Percentiles rank a stretch among this genome's conserved stretches.
phyloP scores from a whole-genome alignment of 92 coral and sea anemone species.

The Zoanthus gigantus region DNA sequence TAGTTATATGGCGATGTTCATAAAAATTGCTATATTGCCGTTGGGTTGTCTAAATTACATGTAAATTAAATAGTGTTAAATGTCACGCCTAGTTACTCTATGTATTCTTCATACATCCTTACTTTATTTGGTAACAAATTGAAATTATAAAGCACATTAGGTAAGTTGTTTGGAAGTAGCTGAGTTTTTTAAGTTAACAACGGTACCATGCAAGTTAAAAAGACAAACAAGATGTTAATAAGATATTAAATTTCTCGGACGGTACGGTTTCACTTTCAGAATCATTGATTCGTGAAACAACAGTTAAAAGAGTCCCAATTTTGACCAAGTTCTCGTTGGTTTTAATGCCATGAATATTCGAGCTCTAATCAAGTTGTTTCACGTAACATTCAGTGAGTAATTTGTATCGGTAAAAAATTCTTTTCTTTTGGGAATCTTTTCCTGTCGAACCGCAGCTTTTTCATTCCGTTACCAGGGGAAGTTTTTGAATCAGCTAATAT shows the following conservation, averaged over 20 bases:
- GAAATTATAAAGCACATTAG: not conserved
- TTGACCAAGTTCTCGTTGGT: too few species aligned
- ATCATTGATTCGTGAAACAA: not conserved
- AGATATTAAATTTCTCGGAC: conserved; percentile 27
- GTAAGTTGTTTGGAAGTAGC: not conserved
- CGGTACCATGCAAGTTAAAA: conserved; percentile 13
- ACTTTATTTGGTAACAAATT: not conserved
- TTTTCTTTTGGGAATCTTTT: not conserved
- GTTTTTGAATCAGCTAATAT: conserved; percentile 51
- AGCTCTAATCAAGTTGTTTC: not conserved
- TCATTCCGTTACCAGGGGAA: conserved; percentile 29
- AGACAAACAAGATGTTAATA: conserved; percentile 21
- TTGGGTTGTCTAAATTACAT: too few species aligned
- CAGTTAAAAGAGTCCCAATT: not conserved
- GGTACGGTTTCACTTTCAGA: not conserved
- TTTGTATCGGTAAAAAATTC: not conserved
- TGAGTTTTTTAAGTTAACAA: not conserved
- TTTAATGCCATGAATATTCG: not conserved
- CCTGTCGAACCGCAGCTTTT: not conserved
- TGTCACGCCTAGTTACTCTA: too few species aligned
- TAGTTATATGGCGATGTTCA: too few species aligned
- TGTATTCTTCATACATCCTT: not conserved
- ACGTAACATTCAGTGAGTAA: not conserved
- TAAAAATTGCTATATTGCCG: too few species aligned
- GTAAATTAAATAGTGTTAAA: too few species aligned